Evolutionary conservation across 2,113 vertebrate genomes (phyloP).

Genomic region (Gallinago jamesoni): DNA sequence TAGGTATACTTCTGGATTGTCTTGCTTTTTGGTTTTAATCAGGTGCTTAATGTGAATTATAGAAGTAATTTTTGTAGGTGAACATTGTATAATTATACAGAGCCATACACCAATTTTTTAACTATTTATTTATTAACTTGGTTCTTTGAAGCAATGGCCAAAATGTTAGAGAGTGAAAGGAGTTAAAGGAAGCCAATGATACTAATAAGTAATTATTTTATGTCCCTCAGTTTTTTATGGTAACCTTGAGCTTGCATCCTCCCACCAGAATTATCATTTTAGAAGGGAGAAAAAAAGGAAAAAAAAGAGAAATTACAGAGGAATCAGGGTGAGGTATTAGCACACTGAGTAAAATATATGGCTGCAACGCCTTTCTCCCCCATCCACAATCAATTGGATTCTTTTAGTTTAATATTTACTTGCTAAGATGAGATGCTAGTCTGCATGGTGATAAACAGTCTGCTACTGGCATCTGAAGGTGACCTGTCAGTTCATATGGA

Average conservation of each 20-base stretch:
- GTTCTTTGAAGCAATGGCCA: background rate
- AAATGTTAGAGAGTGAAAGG: conserved; percentile 53
- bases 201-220: conserved; percentile 91
- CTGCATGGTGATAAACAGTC: conserved; percentile 99
- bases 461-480: conserved; percentile 99
- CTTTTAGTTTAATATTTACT: conserved; percentile 99
- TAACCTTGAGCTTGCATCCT: conserved; percentile 90
- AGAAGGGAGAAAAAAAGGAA: background rate
- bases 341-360: conserved; percentile 95
- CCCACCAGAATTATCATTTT: conserved; percentile 86
- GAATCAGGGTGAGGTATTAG: conserved; percentile 83
- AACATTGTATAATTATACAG: background rate
- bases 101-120: background rate
- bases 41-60: background rate
- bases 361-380: conserved; percentile 85
- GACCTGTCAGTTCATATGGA: conserved; percentile 99
- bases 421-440: conserved; percentile 99
- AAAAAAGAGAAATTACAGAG: conserved; percentile 51
- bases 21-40: conserved; percentile 5
- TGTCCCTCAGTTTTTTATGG: conserved; percentile 86
- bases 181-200: conserved; percentile 80
- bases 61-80: background rate
- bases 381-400: conserved; percentile 99
- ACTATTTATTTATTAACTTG: background rate
- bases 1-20: background rate